Evolutionary conservation across 2,888 invertebrate genomes (phyloP).

Genomic region (Cloeon dipterum): DNA sequence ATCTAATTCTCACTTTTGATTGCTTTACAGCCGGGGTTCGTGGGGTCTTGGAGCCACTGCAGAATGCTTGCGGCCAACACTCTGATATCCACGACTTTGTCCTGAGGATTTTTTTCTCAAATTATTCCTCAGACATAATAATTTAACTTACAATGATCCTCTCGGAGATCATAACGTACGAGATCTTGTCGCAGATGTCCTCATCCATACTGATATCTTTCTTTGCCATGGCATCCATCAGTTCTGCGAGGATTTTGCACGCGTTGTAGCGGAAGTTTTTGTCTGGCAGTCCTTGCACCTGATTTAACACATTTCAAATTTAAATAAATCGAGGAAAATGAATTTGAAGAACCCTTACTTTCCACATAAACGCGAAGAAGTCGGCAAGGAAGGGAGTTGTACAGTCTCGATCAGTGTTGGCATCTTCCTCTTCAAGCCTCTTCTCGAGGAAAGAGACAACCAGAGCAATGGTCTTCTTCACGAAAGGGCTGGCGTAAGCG

Average conservation of each 20-base stretch:
- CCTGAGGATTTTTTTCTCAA: not conserved
- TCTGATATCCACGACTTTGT: not conserved
- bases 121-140: not conserved
- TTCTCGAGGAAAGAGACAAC: no score
- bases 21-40: not conserved
- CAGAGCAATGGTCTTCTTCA: no score
- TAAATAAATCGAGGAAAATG: no score
- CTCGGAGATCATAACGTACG: not conserved
- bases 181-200: not conserved
- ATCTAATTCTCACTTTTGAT: slow-evolving; percentile 1
- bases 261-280: slow-evolving; percentile 1
- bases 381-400: no score
- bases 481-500: no score
- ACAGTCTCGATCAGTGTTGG: no score
- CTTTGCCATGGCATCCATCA: not conserved
- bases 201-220: not conserved
- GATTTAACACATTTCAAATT: no score
- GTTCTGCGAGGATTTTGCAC: not conserved
- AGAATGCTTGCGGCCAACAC: not conserved
- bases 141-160: not conserved
- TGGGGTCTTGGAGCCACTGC: not conserved
- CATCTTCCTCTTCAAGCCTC: no score
- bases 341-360: no score
- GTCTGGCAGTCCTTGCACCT: no score
- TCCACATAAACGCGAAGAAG: no score